A percentile compares a stretch with the other conserved stretches of the same genome.
Evolutionary conservation across 2,797 vertebrate genomes (phyloP).

Genomic region (Gobio occitaniae): DNA sequence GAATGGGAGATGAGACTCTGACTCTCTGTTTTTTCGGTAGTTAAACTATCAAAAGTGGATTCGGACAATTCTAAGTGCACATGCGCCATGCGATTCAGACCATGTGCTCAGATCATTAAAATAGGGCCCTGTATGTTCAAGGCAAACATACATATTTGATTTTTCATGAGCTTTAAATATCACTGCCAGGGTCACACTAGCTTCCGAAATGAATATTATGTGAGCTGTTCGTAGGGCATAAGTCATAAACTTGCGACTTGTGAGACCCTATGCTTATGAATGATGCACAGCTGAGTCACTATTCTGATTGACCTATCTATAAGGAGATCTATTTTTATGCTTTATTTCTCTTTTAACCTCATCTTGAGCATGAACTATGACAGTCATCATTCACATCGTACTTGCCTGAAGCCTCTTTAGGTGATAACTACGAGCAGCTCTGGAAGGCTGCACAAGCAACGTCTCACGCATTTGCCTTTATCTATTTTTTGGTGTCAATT

Average conservation of each 20-base stretch:
- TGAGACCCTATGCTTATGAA: slow-evolving; percentile 50
- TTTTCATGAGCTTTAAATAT: slow-evolving; percentile 50
- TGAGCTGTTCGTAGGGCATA: not conserved
- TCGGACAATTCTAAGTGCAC: too few relatives aligned
- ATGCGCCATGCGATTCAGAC: too few relatives aligned
- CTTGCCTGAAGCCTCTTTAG: slow-evolving; percentile 29
- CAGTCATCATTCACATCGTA: slow-evolving; percentile 28
- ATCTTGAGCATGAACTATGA: slow-evolving; percentile 38
- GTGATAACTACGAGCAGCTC: slow-evolving; percentile 35
- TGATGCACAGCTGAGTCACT: slow-evolving; percentile 51
- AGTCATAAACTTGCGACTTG: slow-evolving; percentile 29
- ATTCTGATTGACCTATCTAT: slow-evolving; percentile 29
- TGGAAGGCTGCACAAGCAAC: slow-evolving; percentile 33
- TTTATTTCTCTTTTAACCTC: slow-evolving; percentile 49
- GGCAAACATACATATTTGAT: not conserved
- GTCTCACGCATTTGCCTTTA: slow-evolving; percentile 28
- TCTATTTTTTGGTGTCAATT: slow-evolving; percentile 46
- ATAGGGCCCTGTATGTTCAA: too few relatives aligned
- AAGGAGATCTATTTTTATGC: slow-evolving; percentile 43
- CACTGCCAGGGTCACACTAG: not conserved
- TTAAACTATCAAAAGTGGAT: too few relatives aligned
- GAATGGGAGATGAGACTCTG: too few relatives aligned
- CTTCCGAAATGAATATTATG: not conserved
- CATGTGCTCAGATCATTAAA: too few relatives aligned
- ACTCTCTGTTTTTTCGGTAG: too few relatives aligned